Evolutionary conservation across 2,113 vertebrate genomes (phyloP), one percentile per base, ranked within the genome.

Genomic region (Pica pica): DNA sequence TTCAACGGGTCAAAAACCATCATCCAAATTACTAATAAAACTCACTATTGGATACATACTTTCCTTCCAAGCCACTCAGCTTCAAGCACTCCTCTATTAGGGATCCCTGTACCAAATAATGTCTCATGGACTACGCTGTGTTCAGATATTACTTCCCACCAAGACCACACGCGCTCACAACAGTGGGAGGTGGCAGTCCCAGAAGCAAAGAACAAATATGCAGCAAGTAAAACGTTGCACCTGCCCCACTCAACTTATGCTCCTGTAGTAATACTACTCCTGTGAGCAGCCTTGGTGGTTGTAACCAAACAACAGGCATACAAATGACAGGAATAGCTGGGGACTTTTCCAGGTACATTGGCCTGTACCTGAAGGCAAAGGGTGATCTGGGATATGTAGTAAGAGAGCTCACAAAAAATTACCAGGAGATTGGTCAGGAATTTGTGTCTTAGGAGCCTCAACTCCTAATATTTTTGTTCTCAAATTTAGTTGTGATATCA

Each of bases 61-160:
- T 16, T n/a, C 15, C 18, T 56, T 64, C 23, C 37, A 78, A 60
- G 11, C 2, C 28, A 26, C 26, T 64, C 7, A 14, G 9, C 22
- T 85, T 69, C 5, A 7, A 69, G 4, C 3, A n/a, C 6, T 60
- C 11, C 19, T 52, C 37, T 65, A 2, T 33, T 74, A 60, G 28
- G 31, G 12, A 35, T 56, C 27, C 11, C 13, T 64, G 27, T 56
- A 42, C 4, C 18, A 46, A 31, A 52, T 64, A 74, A 28, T 2
- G 5, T 31, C 13, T 52, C n/a, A 33, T 14, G 10, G 27, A 17
- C 11, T 39, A 6, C 0, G 0, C n/a, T 39, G 21, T 47, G 17
- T 18, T 33, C 21, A 67, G 35, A 35, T 57, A 13, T 11, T 55
- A 15, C 28, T 85, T 69, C 74, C 26, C 17, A n/a, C 19, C 4